A percentile compares a stretch with the other conserved stretches of the same genome.
Evolutionary conservation across 2,113 vertebrate genomes (phyloP).

Genomic region (Eptatretus burgeri): DNA sequence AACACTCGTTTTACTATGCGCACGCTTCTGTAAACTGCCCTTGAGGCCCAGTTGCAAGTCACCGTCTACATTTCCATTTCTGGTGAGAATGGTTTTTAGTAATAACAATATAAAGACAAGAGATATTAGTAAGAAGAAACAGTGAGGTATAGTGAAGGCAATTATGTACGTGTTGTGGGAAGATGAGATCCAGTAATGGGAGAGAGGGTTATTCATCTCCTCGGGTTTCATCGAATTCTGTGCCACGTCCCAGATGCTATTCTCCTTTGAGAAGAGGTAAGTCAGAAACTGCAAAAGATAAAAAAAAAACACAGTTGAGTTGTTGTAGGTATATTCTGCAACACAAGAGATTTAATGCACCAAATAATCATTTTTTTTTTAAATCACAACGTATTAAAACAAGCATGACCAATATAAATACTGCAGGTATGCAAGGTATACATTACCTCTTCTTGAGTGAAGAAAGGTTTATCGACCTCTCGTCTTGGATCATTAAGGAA

Average conservation of each 20-base stretch:
- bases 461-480: constrained; percentile 77
- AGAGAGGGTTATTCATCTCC: constrained; percentile 81
- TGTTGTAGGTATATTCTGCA: background rate
- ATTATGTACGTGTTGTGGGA: constrained; percentile 70
- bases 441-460: constrained; percentile 51
- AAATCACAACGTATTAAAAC: background rate
- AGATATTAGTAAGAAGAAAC: too few relatives aligned
- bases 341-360: background rate
- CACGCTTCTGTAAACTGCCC: too few relatives aligned
- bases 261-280: constrained; percentile 94
- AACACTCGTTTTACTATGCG: too few relatives aligned
- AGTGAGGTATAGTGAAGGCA: too few relatives aligned
- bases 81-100: too few relatives aligned
- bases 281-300: constrained; percentile 41
- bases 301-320: constrained; percentile 10
- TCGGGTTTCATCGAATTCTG: constrained; percentile 45
- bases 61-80: too few relatives aligned
- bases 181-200: constrained; percentile 98
- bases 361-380: background rate
- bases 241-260: constrained; percentile 57
- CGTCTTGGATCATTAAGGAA: constrained; percentile 69
- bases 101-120: too few relatives aligned
- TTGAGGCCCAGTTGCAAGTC: too few relatives aligned
- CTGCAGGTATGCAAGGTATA: background rate
- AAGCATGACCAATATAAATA: too few relatives aligned